Base-by-base conservation (phyloP, 2,797 vertebrate genomes). In the Trichosurus vulpecula region DNA sequence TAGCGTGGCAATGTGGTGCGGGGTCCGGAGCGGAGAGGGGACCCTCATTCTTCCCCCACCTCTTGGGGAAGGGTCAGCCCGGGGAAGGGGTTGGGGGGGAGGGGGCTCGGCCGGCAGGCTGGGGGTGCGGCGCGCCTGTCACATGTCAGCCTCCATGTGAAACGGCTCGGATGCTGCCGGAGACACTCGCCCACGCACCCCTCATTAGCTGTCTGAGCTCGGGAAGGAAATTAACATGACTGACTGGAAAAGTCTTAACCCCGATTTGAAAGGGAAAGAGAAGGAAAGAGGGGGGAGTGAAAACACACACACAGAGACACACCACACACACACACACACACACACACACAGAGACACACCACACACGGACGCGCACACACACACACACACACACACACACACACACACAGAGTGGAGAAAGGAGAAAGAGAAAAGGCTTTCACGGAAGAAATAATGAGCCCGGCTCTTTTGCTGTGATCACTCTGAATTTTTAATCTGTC, bases 121-220 rank as follows among this genome's bases (percentile, higher is more conserved):
- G 90, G 0, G 54, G 47, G 58, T 16, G 0, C 11, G 3, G 47
- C 11, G 90, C 96, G 91, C 90, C 93, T 93, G 0, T 90, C 95
- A 81, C 97, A 91, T 6, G 97, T 74, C 0, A n/a, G 35, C 0
- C 52, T 30, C 96, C 96, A 96, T 93, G 97, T 95, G 96, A 94
- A 96, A 51, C 51, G 1, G 57, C 95, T 61, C 87, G 66, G 95
- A 91, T 41, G 1, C 95, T 56, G 97, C 96, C 93, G 95, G 97
- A 98, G 98, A 98, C 93, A 91, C n/a, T 97, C 98, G 94, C 98
- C 98, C 97, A 98, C 98, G 94, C 98, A 96, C 31, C 52, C 54
- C 96, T 98, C 97, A 90, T 97, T 97, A 97, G 95, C 9, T 94
- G 96, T 97, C 97, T 97, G 25, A n/a, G 97, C 27, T 57, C 41